Evolutionary conservation across 1,140 invertebrate species (phyloP).

Genomic region (Wiebesia pumilae): DNA sequence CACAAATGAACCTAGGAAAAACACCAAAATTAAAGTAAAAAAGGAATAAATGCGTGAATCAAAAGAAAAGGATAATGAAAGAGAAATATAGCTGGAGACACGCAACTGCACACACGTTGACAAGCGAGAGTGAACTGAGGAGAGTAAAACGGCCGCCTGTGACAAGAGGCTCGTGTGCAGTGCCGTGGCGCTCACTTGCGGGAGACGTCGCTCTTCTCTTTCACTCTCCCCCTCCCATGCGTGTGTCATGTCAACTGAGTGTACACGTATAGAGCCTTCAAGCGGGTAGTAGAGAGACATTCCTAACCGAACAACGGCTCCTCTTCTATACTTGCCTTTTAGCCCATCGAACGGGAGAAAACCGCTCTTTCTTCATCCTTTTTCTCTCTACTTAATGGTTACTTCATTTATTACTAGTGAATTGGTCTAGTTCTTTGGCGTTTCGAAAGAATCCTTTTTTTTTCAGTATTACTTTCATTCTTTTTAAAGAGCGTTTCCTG

Average conservation of each 20-base stretch:
- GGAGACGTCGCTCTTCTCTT: background rate
- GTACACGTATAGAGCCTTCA: background rate
- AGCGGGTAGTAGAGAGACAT: background rate
- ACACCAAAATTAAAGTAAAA: background rate
- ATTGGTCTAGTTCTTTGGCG: background rate
- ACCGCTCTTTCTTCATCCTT: background rate
- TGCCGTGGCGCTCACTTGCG: background rate
- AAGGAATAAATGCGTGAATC: background rate
- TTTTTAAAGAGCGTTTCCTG: background rate
- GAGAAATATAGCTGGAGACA: conserved; percentile 17
- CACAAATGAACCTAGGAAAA: background rate
- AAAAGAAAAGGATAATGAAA: conserved; percentile 5
- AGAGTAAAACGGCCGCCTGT: conserved; percentile 49
- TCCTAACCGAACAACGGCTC: conserved; percentile 48
- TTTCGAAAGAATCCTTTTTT: background rate
- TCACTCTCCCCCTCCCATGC: conserved; percentile 22
- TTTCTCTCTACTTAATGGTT: background rate
- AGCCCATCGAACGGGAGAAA: conserved; percentile 31
- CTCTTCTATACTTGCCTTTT: conserved; percentile 29
- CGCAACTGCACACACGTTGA: conserved; percentile 60
- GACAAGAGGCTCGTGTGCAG: conserved; percentile 50
- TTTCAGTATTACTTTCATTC: background rate
- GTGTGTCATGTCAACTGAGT: conserved; percentile 49
- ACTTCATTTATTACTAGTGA: conserved; percentile 2
- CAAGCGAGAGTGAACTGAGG: conserved; percentile 69